Evolutionary conservation across 2,113 vertebrate genomes (phyloP).

Genomic region (Pelecanus crispus): DNA sequence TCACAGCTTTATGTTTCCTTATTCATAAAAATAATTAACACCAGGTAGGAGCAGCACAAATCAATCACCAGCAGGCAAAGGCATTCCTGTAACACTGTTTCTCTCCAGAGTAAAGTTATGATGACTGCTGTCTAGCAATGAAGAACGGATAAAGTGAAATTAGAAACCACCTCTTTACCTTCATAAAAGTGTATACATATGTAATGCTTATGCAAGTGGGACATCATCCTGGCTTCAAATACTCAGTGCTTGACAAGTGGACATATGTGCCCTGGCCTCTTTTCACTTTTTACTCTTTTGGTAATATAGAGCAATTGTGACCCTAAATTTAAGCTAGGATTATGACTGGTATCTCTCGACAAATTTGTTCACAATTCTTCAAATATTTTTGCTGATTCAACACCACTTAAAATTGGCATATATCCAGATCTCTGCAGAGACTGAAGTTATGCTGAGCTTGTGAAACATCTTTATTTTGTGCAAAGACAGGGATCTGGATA

Average conservation of each 20-base stretch:
- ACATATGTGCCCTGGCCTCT: neutral
- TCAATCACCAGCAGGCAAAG: neutral
- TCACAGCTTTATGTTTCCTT: neutral
- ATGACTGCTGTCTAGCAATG: neutral
- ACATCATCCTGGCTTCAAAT: neutral
- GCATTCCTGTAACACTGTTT: neutral
- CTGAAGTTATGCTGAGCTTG: neutral
- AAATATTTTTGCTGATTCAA: neutral
- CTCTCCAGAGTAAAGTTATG: neutral
- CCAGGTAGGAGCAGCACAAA: neutral
- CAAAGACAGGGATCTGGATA: neutral
- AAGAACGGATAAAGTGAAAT: neutral
- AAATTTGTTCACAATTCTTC: conserved; percentile 15
- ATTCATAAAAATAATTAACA: conserved; percentile 5
- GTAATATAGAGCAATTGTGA: neutral
- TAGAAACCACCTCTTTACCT: neutral
- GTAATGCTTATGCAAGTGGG: neutral
- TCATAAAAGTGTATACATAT: neutral
- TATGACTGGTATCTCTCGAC: neutral
- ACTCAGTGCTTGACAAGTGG: neutral
- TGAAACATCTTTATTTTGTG: neutral
- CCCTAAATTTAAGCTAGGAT: neutral
- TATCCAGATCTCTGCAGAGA: neutral
- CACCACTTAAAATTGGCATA: neutral
- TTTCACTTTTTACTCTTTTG: neutral